phyloP scores from a whole-genome alignment of 30 jellyfish, hydroid and myxozoan genomes.

The Clytia hemisphaerica region DNA sequence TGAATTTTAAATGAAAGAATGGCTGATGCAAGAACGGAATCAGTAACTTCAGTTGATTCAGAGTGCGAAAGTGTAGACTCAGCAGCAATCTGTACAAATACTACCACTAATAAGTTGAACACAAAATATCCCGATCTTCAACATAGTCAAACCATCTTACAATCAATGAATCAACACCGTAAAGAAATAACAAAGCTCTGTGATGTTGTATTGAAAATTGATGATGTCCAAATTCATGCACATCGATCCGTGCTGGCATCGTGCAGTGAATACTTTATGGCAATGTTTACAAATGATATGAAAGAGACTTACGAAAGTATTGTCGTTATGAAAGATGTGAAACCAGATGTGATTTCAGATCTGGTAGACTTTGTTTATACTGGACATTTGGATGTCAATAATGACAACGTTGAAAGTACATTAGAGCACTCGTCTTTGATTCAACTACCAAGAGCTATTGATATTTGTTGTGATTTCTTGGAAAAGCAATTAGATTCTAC shows the following conservation, averaged over 20 bases:
- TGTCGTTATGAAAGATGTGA: constrained; percentile 67
- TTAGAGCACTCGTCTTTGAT: constrained; percentile 59
- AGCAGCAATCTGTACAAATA: no score
- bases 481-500: constrained; percentile 75
- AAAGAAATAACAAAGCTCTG: constrained; percentile 71
- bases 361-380: constrained; percentile 81
- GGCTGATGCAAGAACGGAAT: no score
- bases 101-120: no score
- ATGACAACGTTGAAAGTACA: constrained; percentile 71
- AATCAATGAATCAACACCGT: constrained; percentile 71
- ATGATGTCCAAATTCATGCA: constrained; percentile 49
- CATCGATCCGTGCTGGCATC: constrained; percentile 98
- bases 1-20: no score
- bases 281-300: constrained; percentile 91
- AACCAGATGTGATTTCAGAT: constrained; percentile 35
- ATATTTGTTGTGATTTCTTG: constrained; percentile 75
- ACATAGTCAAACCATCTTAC: constrained; percentile 60
- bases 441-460: constrained; percentile 73
- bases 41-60: no score
- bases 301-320: constrained; percentile 73
- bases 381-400: constrained; percentile 61
- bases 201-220: constrained; percentile 71
- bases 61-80: no score
- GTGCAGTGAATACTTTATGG: constrained; percentile 88
- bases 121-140: no score